These are phyloP conservation scores for Eira barbara DNA, from an alignment of 2,113 vertebrate species.

Conservation along the genomic window DNA sequence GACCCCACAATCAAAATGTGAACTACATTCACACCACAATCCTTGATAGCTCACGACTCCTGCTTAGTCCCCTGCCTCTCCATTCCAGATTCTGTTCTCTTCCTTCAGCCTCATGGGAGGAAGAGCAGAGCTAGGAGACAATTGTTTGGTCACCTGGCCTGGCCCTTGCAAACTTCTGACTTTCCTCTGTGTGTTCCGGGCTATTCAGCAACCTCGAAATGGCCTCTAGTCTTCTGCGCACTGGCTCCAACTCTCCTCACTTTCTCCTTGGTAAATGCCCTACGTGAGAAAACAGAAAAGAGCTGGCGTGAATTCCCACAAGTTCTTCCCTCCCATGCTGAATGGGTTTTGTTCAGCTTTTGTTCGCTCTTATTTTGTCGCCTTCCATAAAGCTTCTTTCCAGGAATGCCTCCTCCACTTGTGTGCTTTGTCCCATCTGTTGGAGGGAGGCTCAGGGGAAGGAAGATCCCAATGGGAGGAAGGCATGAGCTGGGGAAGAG, in stretches of 20 bases:
- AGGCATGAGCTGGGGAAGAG: background rate
- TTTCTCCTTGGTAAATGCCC: background rate
- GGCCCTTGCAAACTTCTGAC: background rate
- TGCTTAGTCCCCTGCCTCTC: background rate
- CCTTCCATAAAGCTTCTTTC: background rate
- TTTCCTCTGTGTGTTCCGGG: background rate
- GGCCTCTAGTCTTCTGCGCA: background rate
- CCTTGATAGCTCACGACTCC: background rate
- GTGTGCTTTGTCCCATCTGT: background rate
- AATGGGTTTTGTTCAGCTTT: background rate
- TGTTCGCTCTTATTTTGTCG: background rate
- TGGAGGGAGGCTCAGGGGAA: background rate
- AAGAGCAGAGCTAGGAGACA: background rate
- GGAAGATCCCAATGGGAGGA: background rate
- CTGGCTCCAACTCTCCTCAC: no score
- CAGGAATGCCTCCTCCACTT: background rate
- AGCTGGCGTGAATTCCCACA: background rate
- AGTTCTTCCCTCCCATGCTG: background rate
- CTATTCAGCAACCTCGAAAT: background rate
- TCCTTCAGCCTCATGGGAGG: background rate
- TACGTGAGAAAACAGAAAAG: background rate
- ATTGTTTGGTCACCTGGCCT: background rate
- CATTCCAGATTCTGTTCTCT: background rate
- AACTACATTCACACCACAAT: background rate
- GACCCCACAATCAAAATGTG: background rate